These are phyloP conservation scores for Lithosia quadra DNA, from an alignment of 2,888 invertebrate species.

Conservation along the genomic window DNA sequence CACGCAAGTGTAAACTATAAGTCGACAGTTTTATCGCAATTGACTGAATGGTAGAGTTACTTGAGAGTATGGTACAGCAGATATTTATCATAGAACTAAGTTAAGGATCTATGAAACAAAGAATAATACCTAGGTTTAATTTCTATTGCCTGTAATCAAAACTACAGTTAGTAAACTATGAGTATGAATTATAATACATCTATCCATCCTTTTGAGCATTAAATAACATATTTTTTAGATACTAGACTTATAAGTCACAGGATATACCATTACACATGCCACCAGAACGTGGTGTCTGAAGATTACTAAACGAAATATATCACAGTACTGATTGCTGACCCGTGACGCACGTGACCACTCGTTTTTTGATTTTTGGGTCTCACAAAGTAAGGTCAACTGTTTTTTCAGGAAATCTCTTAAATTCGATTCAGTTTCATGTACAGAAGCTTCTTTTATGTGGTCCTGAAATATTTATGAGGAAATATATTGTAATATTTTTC, in stretches of 20 bases:
- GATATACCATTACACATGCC: neutral
- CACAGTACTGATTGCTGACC: neutral
- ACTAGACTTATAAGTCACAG: neutral
- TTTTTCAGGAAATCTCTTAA: neutral
- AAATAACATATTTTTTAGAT: no score
- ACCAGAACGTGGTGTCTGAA: neutral
- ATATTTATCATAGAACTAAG: no score
- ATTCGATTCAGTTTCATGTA: neutral
- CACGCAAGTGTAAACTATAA: no score
- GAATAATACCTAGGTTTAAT: no score
- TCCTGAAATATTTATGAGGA: neutral
- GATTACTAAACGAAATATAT: neutral
- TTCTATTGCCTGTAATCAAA: neutral
- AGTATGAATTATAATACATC: no score
- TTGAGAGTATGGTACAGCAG: no score
- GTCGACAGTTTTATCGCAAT: no score
- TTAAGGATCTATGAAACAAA: no score
- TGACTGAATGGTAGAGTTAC: no score
- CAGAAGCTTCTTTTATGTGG: neutral
- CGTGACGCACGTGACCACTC: neutral
- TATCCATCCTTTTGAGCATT: no score
- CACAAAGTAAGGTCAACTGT: constrained; percentile 1
- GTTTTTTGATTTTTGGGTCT: neutral
- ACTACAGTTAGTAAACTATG: no score
- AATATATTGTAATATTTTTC: neutral